These are phyloP conservation scores for Caretta caretta DNA, from an alignment of 2,113 vertebrate genomes.

Conservation along the genomic window DNA sequence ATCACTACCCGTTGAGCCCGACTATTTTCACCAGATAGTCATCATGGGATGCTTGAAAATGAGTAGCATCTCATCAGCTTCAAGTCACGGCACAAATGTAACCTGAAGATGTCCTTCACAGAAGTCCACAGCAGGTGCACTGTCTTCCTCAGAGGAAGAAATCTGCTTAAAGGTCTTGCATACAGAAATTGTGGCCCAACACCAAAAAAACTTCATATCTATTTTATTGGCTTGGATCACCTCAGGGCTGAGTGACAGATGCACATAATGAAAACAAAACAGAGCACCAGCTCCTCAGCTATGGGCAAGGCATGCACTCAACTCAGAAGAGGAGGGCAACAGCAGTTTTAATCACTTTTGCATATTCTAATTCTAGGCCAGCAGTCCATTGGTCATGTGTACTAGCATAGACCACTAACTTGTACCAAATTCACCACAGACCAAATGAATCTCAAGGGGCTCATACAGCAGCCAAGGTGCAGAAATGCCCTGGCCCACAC, in stretches of 20 bases:
- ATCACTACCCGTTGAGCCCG: too few species aligned
- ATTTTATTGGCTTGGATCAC: not conserved
- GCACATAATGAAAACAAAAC: not conserved
- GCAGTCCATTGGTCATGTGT: not conserved
- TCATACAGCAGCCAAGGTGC: not conserved
- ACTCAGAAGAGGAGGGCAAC: not conserved
- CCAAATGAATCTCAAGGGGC: rapidly evolving
- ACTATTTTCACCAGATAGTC: not conserved
- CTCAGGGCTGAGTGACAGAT: not conserved
- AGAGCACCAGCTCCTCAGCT: not conserved
- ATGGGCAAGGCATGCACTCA: not conserved
- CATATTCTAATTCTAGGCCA: rapidly evolving
- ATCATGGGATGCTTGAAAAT: not conserved
- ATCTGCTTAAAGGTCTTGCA: not conserved
- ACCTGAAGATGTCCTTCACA: not conserved
- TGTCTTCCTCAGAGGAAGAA: not conserved
- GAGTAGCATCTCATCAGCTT: not conserved
- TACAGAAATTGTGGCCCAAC: not conserved
- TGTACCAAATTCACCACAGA: rapidly evolving
- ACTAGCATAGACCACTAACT: not conserved
- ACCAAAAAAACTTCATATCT: not conserved
- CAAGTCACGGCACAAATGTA: not conserved
- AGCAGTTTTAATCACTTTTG: not conserved
- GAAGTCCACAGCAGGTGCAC: not conserved
- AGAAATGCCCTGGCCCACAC: not conserved